Evolutionary conservation across 2,888 invertebrate genomes (phyloP).

Genomic region (Cephalotes varians): DNA sequence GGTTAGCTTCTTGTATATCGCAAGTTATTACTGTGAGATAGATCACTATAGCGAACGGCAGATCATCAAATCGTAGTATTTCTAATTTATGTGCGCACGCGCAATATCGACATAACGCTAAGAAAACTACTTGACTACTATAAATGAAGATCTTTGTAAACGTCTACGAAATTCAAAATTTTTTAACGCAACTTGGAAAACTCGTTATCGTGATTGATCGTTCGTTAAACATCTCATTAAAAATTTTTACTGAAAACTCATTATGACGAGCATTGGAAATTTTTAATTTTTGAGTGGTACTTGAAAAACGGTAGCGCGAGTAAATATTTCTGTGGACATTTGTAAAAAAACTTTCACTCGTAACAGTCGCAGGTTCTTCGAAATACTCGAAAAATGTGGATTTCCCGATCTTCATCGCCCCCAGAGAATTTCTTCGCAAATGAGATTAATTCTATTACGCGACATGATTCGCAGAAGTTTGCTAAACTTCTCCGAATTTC

Average conservation of each 20-base stretch:
- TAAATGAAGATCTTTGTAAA: not conserved
- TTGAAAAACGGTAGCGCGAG: not conserved
- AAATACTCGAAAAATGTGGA: not conserved
- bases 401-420: constrained; percentile 31
- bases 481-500: constrained; percentile 29
- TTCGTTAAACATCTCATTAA: not conserved
- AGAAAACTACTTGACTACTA: not conserved
- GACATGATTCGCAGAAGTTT: not conserved
- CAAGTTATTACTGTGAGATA: constrained; percentile 32
- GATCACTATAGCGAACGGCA: not conserved
- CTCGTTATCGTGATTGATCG: not conserved
- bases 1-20: constrained; percentile 45
- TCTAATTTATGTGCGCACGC: constrained; percentile 18
- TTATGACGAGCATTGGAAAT: not conserved
- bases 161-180: not conserved
- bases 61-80: constrained; percentile 21
- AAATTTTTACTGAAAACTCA: not conserved
- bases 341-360: not conserved
- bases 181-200: not conserved
- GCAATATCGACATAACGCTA: not conserved
- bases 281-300: not conserved
- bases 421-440: constrained; percentile 64
- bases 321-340: not conserved
- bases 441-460: constrained; percentile 13
- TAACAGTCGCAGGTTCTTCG: not conserved